Conservation (phyloP, 2,888 invertebrate species). For the Onthophagus sagittarius region DNA sequence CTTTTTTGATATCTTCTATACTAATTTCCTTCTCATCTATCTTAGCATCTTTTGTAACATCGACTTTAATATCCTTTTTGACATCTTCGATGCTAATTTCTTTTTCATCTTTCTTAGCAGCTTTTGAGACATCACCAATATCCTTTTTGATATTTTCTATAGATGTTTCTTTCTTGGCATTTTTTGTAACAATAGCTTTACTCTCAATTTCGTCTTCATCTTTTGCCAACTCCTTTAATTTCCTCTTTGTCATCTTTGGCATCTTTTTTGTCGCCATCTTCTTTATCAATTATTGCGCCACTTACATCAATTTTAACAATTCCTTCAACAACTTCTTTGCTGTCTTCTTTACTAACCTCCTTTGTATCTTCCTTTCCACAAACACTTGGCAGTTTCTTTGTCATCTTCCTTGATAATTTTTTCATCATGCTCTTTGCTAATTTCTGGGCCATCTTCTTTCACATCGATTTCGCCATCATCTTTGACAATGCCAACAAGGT, state of each 20-base stretch:
- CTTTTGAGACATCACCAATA: too few relatives aligned
- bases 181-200: too few relatives aligned
- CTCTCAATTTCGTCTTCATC: too few relatives aligned
- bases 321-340: constrained; percentile 20
- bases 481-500: too few relatives aligned
- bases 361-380: too few relatives aligned
- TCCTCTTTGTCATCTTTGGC: too few relatives aligned
- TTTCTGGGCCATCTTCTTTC: neutral
- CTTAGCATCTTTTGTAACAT: constrained; percentile 35
- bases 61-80: constrained; percentile 16
- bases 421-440: constrained; percentile 1
- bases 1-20: constrained; percentile 20
- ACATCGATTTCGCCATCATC: constrained; percentile 3
- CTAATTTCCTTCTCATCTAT: constrained; percentile 27
- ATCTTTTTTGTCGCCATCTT: constrained; percentile 40
- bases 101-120: neutral
- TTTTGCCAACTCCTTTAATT: too few relatives aligned
- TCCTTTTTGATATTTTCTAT: too few relatives aligned
- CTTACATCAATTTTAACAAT: constrained; percentile 20
- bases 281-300: too few relatives aligned
- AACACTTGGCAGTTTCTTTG: neutral
- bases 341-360: constrained; percentile 26
- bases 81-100: constrained; percentile 8
- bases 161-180: too few relatives aligned
- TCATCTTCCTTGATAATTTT: neutral